Conservation (phyloP, 2,888 invertebrate species). For the Melitaea athalia region DNA sequence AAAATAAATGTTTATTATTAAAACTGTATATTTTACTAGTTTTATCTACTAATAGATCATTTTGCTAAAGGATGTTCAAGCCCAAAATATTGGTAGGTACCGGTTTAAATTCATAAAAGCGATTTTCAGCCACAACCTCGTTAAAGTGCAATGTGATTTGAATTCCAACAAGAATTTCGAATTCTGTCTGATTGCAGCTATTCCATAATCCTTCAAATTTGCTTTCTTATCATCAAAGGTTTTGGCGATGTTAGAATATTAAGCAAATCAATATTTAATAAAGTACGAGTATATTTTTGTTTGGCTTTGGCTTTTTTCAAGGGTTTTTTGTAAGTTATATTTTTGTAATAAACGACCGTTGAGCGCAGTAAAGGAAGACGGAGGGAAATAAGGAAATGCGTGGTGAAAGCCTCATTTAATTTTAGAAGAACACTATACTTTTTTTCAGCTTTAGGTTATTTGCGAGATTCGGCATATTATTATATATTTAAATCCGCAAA, state of each 20-base stretch:
- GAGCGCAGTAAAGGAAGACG: no score
- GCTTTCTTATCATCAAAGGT: slow-evolving; percentile 10
- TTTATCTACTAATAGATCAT: not conserved
- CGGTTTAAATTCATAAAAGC: slow-evolving; percentile 21
- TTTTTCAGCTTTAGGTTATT: no score
- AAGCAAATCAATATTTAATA: no score
- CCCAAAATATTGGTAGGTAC: slow-evolving; percentile 20
- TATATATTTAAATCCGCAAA: no score
- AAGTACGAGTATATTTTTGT: no score
- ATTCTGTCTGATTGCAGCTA: slow-evolving; percentile 24
- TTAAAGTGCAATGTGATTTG: slow-evolving; percentile 33
- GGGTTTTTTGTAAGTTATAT: no score
- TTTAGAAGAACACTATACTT: no score
- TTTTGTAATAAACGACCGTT: no score
- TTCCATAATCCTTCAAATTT: slow-evolving; percentile 10
- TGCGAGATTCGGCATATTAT: no score
- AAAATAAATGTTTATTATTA: slow-evolving; percentile 13
- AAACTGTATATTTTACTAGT: slow-evolving; percentile 10
- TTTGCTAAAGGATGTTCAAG: not conserved
- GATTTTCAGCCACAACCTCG: slow-evolving; percentile 25
- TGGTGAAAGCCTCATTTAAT: no score
- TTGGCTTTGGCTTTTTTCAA: no score
- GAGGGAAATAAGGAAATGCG: no score
- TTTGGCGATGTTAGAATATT: not conserved
- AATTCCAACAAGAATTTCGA: slow-evolving; percentile 26